Evolutionary conservation across 2,797 vertebrate genomes (phyloP).

Genomic region (Lycodopsis pacificus): DNA sequence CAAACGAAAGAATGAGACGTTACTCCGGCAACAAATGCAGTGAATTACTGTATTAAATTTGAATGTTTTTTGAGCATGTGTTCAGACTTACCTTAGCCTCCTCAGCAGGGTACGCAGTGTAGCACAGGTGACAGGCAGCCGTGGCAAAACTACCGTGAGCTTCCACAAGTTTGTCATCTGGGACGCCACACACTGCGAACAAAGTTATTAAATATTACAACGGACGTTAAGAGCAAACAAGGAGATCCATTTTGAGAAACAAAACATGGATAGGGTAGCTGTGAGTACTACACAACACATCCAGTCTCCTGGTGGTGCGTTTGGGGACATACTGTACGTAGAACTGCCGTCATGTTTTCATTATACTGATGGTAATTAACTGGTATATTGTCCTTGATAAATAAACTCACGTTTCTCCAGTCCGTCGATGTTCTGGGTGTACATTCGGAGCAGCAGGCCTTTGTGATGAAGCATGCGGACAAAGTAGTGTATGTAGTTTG

Average conservation of each 20-base stretch:
- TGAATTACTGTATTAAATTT: background rate
- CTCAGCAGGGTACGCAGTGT: slow-evolving; percentile 83
- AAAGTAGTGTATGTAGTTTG: slow-evolving; percentile 81
- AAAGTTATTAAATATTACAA: background rate
- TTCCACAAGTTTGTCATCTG: slow-evolving; percentile 87
- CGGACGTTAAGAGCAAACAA: background rate
- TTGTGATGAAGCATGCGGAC: slow-evolving; percentile 86
- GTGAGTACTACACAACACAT: background rate
- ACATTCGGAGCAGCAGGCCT: slow-evolving; percentile 85
- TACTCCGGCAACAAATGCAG: background rate
- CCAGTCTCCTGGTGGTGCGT: background rate
- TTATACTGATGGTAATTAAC: background rate
- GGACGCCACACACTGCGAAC: slow-evolving; percentile 81
- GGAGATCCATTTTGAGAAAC: background rate
- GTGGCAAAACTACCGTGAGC: slow-evolving; percentile 88
- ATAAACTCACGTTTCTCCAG: slow-evolving; percentile 83
- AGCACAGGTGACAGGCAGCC: slow-evolving; percentile 88
- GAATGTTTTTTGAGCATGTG: background rate
- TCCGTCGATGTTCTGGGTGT: slow-evolving; percentile 89
- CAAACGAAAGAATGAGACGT: background rate
- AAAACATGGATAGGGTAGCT: background rate
- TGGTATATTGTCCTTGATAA: background rate
- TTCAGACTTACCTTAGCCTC: slow-evolving; percentile 82
- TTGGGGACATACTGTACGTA: background rate
- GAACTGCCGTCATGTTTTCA: background rate